These are phyloP conservation scores for Eira barbara DNA, from an alignment of 2,113 vertebrate species.

Conservation along the genomic window DNA sequence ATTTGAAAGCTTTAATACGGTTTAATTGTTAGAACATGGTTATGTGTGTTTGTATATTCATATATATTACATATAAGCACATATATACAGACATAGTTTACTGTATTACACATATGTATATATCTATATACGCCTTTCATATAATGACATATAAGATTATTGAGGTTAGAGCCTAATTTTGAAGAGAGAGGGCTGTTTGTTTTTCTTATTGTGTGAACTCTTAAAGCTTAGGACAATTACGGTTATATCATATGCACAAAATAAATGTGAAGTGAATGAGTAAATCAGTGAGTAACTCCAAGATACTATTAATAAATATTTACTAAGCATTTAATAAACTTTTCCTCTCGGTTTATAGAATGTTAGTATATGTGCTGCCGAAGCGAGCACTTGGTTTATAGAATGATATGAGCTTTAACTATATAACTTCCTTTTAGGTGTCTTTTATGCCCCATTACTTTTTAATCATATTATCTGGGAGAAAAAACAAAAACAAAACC, in stretches of 20 bases:
- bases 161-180: not conserved
- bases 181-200: not conserved
- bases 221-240: not conserved
- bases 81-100: not conserved
- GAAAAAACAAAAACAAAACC: not conserved
- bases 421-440: not conserved
- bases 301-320: not conserved
- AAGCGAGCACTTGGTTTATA: not conserved
- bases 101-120: not conserved
- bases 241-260: not conserved
- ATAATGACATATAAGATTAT: not conserved
- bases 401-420: not conserved
- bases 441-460: not conserved
- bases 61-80: not conserved
- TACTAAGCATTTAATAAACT: not conserved
- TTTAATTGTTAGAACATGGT: not conserved
- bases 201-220: not conserved
- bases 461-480: not conserved
- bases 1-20: not conserved
- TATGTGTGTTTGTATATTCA: not conserved
- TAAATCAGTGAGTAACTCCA: not conserved
- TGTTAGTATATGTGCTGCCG: not conserved
- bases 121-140: not conserved
- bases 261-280: not conserved
- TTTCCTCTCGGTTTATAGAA: not conserved